These are phyloP conservation scores for Nephrotoma flavescens DNA, from an alignment of 2,888 invertebrate genomes.

Conservation along the genomic window DNA sequence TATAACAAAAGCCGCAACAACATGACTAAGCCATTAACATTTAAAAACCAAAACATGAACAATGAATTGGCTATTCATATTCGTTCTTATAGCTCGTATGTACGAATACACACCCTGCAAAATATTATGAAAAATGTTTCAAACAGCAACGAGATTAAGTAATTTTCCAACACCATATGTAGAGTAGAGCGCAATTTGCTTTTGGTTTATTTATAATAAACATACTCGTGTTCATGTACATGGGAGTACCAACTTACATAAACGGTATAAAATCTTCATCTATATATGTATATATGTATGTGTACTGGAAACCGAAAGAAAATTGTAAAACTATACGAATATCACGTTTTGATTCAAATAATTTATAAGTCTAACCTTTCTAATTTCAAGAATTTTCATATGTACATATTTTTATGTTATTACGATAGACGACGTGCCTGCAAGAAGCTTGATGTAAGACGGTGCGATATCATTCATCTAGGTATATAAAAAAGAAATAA, in stretches of 20 bases:
- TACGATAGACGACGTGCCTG: neutral
- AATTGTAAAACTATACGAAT: neutral
- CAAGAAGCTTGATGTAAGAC: neutral
- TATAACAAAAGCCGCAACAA: neutral
- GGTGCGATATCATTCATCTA: neutral
- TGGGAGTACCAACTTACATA: neutral
- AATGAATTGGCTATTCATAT: neutral
- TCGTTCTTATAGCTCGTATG: neutral
- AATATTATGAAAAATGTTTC: neutral
- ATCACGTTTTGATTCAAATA: neutral
- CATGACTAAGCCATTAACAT: neutral
- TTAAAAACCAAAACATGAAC: neutral
- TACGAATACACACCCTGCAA: neutral
- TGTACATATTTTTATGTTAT: neutral
- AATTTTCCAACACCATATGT: neutral
- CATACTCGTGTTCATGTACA: neutral
- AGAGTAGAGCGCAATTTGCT: neutral
- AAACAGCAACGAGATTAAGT: neutral
- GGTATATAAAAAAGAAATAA: neutral
- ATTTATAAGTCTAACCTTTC: neutral
- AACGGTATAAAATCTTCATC: neutral
- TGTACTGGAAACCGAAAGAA: neutral
- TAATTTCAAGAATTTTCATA: neutral
- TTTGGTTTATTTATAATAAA: neutral
- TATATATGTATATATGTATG: neutral